phyloP scores from a whole-genome alignment of 2,888 invertebrate species.

The Craniophora ligustri region DNA sequence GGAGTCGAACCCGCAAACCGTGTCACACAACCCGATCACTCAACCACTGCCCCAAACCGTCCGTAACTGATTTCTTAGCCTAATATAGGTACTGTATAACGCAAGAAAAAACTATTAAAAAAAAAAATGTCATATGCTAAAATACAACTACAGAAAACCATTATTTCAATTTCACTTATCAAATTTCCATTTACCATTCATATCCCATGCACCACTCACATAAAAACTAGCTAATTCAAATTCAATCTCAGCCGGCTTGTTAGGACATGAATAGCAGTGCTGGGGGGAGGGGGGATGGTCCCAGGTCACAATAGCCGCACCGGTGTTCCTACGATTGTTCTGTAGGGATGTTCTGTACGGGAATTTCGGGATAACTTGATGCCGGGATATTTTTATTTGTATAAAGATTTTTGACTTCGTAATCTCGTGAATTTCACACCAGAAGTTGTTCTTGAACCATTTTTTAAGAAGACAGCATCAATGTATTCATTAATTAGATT shows the following conservation, averaged over 20 bases:
- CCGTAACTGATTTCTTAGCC: too few species aligned
- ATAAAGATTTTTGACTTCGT: too few species aligned
- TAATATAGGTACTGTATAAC: too few species aligned
- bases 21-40: too few species aligned
- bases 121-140: too few species aligned
- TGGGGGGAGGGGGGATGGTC: constrained; percentile 10
- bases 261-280: constrained; percentile 47
- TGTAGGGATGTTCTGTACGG: constrained; percentile 36
- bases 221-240: constrained; percentile 57
- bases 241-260: constrained; percentile 58
- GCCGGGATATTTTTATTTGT: constrained; percentile 15
- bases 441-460: too few species aligned
- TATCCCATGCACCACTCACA: constrained; percentile 36
- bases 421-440: too few species aligned
- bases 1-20: too few species aligned
- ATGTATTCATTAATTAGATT: too few species aligned
- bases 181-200: constrained; percentile 17
- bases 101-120: too few species aligned
- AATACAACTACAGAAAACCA: constrained; percentile 6
- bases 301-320: constrained; percentile 54
- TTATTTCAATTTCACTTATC: constrained; percentile 10
- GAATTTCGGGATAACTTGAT: constrained; percentile 7
- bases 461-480: background rate
- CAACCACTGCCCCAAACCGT: too few species aligned
- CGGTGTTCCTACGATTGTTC: constrained; percentile 43